Evolutionary conservation across 2,113 vertebrate species (phyloP), one percentile per base, ranked within the genome.

Genomic region (Hippocampus abdominalis): DNA sequence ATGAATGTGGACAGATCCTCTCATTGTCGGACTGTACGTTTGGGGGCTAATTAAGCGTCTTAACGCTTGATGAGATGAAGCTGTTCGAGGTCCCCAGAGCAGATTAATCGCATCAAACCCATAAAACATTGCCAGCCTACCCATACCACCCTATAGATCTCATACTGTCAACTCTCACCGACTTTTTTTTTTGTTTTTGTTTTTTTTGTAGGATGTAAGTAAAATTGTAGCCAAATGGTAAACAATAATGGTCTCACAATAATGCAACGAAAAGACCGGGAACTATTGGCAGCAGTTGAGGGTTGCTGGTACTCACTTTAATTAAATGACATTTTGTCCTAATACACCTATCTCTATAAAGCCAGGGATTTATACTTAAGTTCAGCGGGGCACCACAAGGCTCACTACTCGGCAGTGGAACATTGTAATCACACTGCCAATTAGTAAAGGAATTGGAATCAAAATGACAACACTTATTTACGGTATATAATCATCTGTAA

Each of bases 31-130:
- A 85, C 86, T 80, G 85, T 84, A 88, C 77, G 81, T 89, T 86
- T 61, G 81, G 83, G 84, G 85, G 88, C 73, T 89, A 90, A 92
- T 91, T 87, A 92, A 89, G 83, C 87, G 75, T 76, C 85, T 36
- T 81, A 82, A 84, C 85, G 84, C 85, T 86, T 90, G 90, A 92
- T 92, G 89, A 86, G 87, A 88, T 91, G 76, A 86, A 88, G 89
- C 88, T 87, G 86, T 78, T 89, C 83, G 86, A 67, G 78, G 82
- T 84, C 84, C 87, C 85, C 71, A 61, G 76, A 66, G 87, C 72
- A 84, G 84, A 90, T 91, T 92, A 90, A 86, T 86, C 84, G 75
- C 86, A 84, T 87, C 84, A 87, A 85, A 82, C 83, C 88, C 80
- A 82, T 87, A 83, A 86, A 86, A 86, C 84, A 86, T 82, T 80